Percentiles rank a stretch among this genome's conserved stretches.
Evolutionary conservation across 2,888 invertebrate genomes (phyloP).

Genomic region (Dynastes tityus): DNA sequence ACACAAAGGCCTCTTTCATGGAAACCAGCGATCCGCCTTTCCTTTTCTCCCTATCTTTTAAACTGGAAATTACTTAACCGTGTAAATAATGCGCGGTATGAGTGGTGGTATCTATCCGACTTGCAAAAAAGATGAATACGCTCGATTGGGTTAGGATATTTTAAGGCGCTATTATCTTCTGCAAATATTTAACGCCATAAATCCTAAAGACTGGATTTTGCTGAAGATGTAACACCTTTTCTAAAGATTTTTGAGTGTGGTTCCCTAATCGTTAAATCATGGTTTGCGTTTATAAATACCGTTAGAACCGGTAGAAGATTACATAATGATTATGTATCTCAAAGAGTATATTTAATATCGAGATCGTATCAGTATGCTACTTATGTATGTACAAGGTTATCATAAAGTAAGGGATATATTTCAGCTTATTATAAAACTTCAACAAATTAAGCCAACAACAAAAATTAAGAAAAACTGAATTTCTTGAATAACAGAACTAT

Average conservation of each 20-base stretch:
- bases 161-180: constrained; percentile 22
- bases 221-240: background rate
- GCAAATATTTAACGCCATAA: background rate
- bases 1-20: constrained; percentile 45
- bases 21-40: constrained; percentile 35
- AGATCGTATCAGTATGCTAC: too few relatives aligned
- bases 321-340: too few relatives aligned
- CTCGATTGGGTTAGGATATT: constrained; percentile 27
- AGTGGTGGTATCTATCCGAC: constrained; percentile 40
- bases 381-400: too few relatives aligned
- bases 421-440: too few relatives aligned
- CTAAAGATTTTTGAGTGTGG: background rate
- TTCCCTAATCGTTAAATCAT: too few relatives aligned
- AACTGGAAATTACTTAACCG: constrained; percentile 46
- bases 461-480: too few relatives aligned
- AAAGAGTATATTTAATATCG: too few relatives aligned
- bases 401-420: too few relatives aligned
- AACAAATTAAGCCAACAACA: too few relatives aligned
- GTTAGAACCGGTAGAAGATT: too few relatives aligned
- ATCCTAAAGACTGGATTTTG: background rate
- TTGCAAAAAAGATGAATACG: constrained; percentile 30
- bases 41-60: constrained; percentile 37
- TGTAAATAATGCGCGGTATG: constrained; percentile 34
- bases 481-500: too few relatives aligned
- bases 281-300: too few relatives aligned